These are phyloP conservation scores for Odontophorus gujanensis DNA, from an alignment of 2,113 vertebrate genomes.

Conservation along the genomic window DNA sequence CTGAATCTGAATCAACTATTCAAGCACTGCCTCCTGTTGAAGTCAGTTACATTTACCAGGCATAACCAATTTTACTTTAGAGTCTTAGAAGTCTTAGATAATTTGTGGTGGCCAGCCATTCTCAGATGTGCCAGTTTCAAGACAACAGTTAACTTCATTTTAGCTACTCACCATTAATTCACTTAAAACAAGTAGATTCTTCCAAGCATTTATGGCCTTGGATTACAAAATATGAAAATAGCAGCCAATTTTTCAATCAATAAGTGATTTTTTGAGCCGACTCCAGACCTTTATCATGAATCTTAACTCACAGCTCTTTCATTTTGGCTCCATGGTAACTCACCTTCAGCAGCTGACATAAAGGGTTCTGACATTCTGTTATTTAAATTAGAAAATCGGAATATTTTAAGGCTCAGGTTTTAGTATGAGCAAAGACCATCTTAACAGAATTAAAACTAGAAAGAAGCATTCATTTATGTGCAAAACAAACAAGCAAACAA, in stretches of 20 bases:
- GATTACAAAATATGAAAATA: background rate
- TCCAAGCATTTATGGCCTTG: background rate
- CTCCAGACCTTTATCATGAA: background rate
- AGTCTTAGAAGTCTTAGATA: background rate
- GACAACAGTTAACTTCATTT: background rate
- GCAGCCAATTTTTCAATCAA: background rate
- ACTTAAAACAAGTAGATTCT: background rate
- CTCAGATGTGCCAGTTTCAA: background rate
- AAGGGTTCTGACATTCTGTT: background rate
- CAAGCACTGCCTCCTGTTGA: background rate
- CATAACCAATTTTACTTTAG: background rate
- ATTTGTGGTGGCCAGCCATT: background rate
- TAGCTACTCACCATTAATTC: background rate
- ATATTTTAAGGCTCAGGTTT: background rate
- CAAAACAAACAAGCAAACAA: background rate
- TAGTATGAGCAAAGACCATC: background rate
- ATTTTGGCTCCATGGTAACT: background rate
- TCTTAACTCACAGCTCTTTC: background rate
- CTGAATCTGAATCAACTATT: background rate
- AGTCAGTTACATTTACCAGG: background rate
- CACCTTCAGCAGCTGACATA: background rate
- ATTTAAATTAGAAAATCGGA: background rate
- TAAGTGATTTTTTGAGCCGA: background rate
- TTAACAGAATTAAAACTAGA: background rate
- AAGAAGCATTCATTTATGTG: accelerated